A percentile compares a stretch with the other conserved stretches of the same genome.
Evolutionary conservation across 1,140 invertebrate genomes (phyloP).

Genomic region (Hormaphis cornu): DNA sequence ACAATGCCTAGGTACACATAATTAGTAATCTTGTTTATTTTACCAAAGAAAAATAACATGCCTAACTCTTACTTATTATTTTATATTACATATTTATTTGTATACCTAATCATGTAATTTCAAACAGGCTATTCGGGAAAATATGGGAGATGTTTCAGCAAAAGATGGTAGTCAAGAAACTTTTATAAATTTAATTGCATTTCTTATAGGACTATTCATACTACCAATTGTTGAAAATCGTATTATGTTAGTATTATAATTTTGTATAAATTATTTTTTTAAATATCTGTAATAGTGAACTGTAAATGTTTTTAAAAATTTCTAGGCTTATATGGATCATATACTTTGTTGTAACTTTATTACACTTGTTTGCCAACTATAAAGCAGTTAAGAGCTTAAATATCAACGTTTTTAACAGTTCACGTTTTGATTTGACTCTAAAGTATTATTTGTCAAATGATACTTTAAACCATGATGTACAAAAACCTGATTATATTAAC

Average conservation of each 20-base stretch:
- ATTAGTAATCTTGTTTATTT: too few species aligned
- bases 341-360: conserved; percentile 60
- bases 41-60: too few species aligned
- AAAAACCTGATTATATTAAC: conserved; percentile 20
- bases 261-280: background rate
- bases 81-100: conserved; percentile 18
- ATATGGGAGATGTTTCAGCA: conserved; percentile 86
- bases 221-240: conserved; percentile 55
- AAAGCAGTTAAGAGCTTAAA: conserved; percentile 61
- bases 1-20: too few species aligned
- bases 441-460: conserved; percentile 50
- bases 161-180: conserved; percentile 97
- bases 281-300: too few species aligned
- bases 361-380: conserved; percentile 82
- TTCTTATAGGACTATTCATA: conserved; percentile 65
- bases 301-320: conserved; percentile 37
- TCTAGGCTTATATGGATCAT: conserved; percentile 56
- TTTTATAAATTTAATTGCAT: conserved; percentile 78
- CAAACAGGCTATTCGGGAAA: conserved; percentile 64
- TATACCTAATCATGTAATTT: too few species aligned
- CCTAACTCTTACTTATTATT: too few species aligned
- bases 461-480: conserved; percentile 13
- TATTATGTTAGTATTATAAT: conserved; percentile 42
- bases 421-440: conserved; percentile 59
- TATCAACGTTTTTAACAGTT: conserved; percentile 57